Base-by-base conservation (phyloP, 2,113 vertebrate species). In the Forbesichthys agassizii region DNA sequence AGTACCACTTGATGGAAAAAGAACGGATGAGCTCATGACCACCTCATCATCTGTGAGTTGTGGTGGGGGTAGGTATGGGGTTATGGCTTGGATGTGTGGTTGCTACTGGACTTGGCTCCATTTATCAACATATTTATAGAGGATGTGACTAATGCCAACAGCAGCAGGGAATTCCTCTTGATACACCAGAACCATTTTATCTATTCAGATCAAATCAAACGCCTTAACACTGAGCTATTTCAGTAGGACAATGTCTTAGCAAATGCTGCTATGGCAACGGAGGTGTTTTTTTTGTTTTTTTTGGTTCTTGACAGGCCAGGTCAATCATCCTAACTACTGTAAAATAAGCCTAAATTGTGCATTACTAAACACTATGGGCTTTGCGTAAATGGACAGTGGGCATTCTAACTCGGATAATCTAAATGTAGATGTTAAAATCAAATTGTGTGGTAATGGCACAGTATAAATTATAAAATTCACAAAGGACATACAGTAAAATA, bases 61-160 rank as follows among this genome's bases (percentile, higher is more conserved):
- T 56, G 27, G 13, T 48, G 27, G 14, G 12, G 5, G 65, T 13
- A 57, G 36, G 36, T 42, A 42, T 20, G 20, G 36, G 4, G 36
- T 42, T 42, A 42, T 1, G 36, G 36, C 36, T 42, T 42, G 36
- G 36, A 7, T 7, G 7, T 56, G 42, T 54, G 33, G 47, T 48
- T 64, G 46, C 46, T 48, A 65, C 49, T 65, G 64, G 49, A 54
- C 54, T 48, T 65, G 48, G 49, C 27, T 53, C 11, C 13, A 5
- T 65, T 65, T 42, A 42, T 42, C 7, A 7, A 42, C 36, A 49
- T 65, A 11, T 53, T 65, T 13, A 54, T 13, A 54, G 49, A 66
- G 53, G 11, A 64, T 33, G 63, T 52, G 9, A 64, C 63, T 64
- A 27, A n/a, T 64, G 54, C 8, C 36, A 10, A 14, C 42, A 47